Conservation (phyloP, 2,113 vertebrate species). For the Motacilla alba region DNA sequence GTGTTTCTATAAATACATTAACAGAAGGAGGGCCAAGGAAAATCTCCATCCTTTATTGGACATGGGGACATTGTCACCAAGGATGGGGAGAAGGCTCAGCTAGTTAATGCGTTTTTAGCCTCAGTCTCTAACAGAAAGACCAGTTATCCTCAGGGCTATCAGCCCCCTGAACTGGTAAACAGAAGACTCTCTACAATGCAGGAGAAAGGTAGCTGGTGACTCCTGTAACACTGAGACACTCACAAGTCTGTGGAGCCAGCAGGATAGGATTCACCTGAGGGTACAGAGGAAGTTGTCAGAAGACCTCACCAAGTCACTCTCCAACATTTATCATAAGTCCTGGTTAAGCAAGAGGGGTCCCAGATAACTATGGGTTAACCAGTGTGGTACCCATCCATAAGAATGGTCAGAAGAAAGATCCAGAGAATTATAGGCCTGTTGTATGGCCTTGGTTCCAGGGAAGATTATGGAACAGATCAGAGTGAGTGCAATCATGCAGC, state of each 20-base stretch:
- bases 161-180: background rate
- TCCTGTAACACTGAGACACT: background rate
- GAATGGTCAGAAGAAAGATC: background rate
- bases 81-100: background rate
- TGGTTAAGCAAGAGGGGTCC: accelerated
- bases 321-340: background rate
- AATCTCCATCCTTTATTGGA: background rate
- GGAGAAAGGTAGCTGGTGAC: background rate
- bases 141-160: background rate
- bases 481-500: accelerated
- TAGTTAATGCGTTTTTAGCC: background rate
- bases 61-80: background rate
- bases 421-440: background rate
- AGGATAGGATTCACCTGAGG: background rate
- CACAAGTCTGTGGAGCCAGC: background rate
- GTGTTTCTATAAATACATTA: background rate
- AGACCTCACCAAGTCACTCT: background rate
- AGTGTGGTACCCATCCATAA: background rate
- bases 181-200: background rate
- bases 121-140: background rate
- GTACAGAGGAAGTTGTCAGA: background rate
- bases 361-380: background rate
- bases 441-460: background rate
- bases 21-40: background rate
- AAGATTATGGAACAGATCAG: background rate